phyloP scores from a whole-genome alignment of 2,888 invertebrate species.

The Eupithecia centaureata region DNA sequence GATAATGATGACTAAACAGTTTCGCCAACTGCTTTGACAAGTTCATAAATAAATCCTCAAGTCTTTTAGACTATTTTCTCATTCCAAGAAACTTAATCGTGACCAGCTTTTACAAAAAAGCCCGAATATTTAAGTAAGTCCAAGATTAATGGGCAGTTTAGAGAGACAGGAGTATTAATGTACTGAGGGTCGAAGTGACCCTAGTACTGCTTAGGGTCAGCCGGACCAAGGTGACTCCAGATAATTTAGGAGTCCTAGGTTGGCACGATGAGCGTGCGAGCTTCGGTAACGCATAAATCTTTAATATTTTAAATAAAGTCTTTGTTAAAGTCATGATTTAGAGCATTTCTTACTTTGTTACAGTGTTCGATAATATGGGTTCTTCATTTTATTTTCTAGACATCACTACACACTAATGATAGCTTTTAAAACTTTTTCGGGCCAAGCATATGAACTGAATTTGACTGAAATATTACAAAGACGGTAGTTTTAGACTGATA shows the following conservation, averaged over 20 bases:
- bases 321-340: neutral
- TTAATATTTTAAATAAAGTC: neutral
- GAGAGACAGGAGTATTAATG: constrained; percentile 27
- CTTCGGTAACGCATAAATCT: constrained; percentile 10
- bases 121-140: constrained; percentile 28
- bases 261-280: neutral
- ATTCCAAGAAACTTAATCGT: neutral
- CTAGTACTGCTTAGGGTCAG: constrained; percentile 1
- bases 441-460: neutral
- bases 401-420: neutral
- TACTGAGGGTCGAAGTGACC: constrained; percentile 28
- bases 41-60: neutral
- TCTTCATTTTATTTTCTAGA: neutral
- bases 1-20: neutral
- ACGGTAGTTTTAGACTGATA: neutral
- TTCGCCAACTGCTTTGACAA: neutral
- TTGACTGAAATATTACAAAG: neutral
- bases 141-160: constrained; percentile 34
- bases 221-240: constrained; percentile 22
- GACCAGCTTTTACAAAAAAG: constrained; percentile 14
- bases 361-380: neutral
- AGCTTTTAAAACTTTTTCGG: neutral
- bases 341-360: neutral
- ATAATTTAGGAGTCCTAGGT: constrained; percentile 11
- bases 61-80: neutral